Evolutionary conservation across 2,797 vertebrate species (phyloP).

Genomic region (Sebastolobus altivelis): DNA sequence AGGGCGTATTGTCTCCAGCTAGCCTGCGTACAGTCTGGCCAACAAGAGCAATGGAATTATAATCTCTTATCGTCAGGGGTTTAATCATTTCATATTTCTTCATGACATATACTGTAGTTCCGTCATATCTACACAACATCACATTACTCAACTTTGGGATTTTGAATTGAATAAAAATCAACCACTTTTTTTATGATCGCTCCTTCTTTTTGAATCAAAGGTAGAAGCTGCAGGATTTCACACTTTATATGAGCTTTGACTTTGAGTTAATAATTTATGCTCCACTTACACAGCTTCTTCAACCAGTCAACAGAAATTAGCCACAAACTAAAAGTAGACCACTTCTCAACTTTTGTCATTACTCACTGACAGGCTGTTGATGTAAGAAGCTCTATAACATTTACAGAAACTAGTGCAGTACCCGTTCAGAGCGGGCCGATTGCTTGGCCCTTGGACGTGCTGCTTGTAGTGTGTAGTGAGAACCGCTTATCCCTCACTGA

Average conservation of each 20-base stretch:
- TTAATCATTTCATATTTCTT: background rate
- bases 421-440: no score
- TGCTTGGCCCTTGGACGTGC: no score
- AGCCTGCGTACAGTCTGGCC: background rate
- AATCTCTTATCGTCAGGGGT: background rate
- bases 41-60: slow-evolving; percentile 7
- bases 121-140: background rate
- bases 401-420: no score
- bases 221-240: background rate
- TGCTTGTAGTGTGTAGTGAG: no score
- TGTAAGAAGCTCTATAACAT: no score
- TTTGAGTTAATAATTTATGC: background rate
- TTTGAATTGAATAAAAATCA: background rate
- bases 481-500: no score
- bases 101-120: background rate
- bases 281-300: background rate
- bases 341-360: background rate
- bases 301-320: background rate
- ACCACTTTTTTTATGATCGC: background rate
- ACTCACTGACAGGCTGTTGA: no score
- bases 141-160: background rate
- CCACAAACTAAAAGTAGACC: background rate
- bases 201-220: background rate
- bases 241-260: background rate
- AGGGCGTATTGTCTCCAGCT: slow-evolving; percentile 7